Base-by-base conservation (phyloP, 2,113 vertebrate species). In the Mungos mungo region DNA sequence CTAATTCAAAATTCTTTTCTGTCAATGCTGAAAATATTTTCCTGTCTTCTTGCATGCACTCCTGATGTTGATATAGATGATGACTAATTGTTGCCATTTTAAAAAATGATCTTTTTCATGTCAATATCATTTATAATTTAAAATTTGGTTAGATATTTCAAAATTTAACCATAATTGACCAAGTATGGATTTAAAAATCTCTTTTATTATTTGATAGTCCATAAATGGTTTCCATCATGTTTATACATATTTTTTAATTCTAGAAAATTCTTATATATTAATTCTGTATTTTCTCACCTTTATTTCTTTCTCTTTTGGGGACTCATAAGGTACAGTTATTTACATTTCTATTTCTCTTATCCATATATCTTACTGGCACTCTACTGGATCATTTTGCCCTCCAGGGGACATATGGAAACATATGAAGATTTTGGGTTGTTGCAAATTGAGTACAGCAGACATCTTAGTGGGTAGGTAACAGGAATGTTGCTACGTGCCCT, bases 191-290 rank as follows among this genome's bases (percentile, higher is more conserved):
- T 54, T 0, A 27, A 69, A 47, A 52, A 35, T 63, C 2, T 45
- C 7, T 57, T 12, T 88, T 57, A 33, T 88, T 91, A 16, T 88
- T 91, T 94, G 66, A 31, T 95, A 38, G 14, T 38, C 9, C 19
- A 11, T 47, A 35, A 57, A 47, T 38, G 35, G 47, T 80, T 92
- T 63, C 23, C 23, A 72, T 87, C 19, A 31, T 60, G 8, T 65
- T 87, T 45, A 33, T 77, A 45, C 2, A 5, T 71, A 88, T 47
- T 33, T 54, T 54, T 25, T 38, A 54, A 38, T 71, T 84, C 35
- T 47, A 65, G 27, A 71, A 91, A 71, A 88, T 27, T 69, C 2
- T 66, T 63, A 8, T 50, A 60, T 12, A 19, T 35, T 38, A 77
- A 74, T 81, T 95, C 38, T 86, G 6, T 52, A 69, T 80, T 68